Base-by-base conservation (phyloP, 2,888 invertebrate species). In the Hypena proboscidalis region DNA sequence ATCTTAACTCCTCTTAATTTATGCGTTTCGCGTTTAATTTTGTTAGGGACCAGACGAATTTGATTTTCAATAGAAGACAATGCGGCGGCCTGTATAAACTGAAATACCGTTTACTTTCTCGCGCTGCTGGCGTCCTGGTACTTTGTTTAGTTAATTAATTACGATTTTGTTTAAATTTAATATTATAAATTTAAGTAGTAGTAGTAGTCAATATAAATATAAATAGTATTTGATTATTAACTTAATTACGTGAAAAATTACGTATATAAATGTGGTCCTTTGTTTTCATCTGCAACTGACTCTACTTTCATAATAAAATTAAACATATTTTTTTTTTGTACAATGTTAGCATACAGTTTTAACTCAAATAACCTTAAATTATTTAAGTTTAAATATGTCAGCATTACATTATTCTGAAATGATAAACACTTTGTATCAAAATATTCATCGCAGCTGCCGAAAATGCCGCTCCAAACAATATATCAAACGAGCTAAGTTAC, bases 1-100 rank as follows among this genome's bases (percentile, higher is more conserved):
- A 70, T 65, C 73, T 69, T 77, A 77, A 78, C 76, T 80, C 70
- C 59, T 70, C 72, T 77, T 85, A 87, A 87, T 87, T 88, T 86
- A 88, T 85, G 83, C 86, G 81, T 77, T 77, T 72, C 77, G 72
- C 72, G 75, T 83, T 83, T 83, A 84, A 86, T 84, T 86, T 79
- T 65, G 75, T 79, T 73, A 72, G 58, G 52, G 69, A 67, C 67
- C 63, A 71, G 67, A 69, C 57, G 77, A 77, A 83, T 85, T 83
- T 79, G 81, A 84, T 85, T 84, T 80, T 79, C 78, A 83, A 82
- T 74, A 68, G 74, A 60, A 70, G 76, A 85, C 84, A 85, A 84
- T 80, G 77, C 79, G 70, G 61, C 48, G 58, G 66, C 61, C 67
- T 69, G 64, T 71, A 57, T 70, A 73, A 71, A 70, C 57, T 50